Conservation (phyloP, 2,113 vertebrate species). For the Geococcyx californianus region DNA sequence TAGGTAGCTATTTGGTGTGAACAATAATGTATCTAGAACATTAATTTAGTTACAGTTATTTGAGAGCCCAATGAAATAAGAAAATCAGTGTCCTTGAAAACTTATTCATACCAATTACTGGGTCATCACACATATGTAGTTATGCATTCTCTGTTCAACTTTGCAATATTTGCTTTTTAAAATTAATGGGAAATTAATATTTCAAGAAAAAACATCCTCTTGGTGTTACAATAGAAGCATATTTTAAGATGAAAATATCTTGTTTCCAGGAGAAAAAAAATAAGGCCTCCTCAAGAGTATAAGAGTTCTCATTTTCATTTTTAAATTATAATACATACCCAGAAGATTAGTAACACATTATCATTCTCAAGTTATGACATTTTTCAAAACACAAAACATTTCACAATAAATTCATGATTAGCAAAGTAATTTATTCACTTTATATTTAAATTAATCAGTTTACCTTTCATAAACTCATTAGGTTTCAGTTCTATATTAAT, state of each 20-base stretch:
- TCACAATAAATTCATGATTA: constrained; percentile 23
- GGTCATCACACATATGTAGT: background rate
- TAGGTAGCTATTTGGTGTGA: background rate
- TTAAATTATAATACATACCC: background rate
- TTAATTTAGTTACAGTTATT: background rate
- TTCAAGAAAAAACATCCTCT: background rate
- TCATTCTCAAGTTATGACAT: background rate
- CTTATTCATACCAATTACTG: background rate
- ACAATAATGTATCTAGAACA: background rate
- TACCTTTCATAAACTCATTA: constrained; percentile 33
- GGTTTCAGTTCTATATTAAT: constrained; percentile 6
- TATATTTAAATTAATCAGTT: constrained; percentile 32
- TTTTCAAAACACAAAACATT: constrained; percentile 18
- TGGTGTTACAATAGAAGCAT: background rate
- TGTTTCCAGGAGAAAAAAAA: background rate
- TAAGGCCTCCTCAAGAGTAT: background rate
- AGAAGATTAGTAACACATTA: background rate
- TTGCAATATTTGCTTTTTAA: background rate
- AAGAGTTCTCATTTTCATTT: background rate
- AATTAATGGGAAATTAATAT: background rate
- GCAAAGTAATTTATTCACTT: background rate
- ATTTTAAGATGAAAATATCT: background rate
- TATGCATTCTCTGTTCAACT: background rate
- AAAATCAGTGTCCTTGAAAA: background rate
- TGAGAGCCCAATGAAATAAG: background rate